phyloP scores from a whole-genome alignment of 2,113 vertebrate genomes.

The Pelmatolapia mariae region DNA sequence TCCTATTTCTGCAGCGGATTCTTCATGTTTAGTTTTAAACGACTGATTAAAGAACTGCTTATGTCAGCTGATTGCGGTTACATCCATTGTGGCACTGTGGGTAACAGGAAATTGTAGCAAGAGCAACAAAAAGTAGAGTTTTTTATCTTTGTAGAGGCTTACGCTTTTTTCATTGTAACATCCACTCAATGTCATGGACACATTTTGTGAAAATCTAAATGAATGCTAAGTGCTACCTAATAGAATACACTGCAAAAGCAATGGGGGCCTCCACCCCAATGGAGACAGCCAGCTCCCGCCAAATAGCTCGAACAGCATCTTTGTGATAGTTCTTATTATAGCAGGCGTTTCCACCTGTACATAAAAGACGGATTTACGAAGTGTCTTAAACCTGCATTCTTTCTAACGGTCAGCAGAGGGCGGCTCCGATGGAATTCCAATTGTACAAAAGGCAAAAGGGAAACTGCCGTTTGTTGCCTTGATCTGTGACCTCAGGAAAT shows the following conservation, averaged over 20 bases:
- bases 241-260: not conserved
- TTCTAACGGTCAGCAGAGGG: not conserved
- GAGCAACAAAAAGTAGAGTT: not conserved
- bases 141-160: not conserved
- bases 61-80: not conserved
- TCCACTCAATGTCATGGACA: not conserved
- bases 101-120: not conserved
- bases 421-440: accelerated
- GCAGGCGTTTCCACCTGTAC: not conserved
- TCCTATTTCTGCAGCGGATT: not conserved
- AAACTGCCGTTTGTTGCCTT: accelerated
- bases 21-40: not conserved
- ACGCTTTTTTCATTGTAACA: not conserved
- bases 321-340: not conserved
- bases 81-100: not conserved
- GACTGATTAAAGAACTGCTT: not conserved
- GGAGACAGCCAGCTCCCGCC: not conserved
- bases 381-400: not conserved
- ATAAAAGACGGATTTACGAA: not conserved
- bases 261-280: not conserved
- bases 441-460: accelerated
- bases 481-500: not conserved
- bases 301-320: not conserved
- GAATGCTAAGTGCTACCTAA: not conserved
- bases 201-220: not conserved